phyloP scores from a whole-genome alignment of 2,888 invertebrate species.

The Deilephila porcellus region DNA sequence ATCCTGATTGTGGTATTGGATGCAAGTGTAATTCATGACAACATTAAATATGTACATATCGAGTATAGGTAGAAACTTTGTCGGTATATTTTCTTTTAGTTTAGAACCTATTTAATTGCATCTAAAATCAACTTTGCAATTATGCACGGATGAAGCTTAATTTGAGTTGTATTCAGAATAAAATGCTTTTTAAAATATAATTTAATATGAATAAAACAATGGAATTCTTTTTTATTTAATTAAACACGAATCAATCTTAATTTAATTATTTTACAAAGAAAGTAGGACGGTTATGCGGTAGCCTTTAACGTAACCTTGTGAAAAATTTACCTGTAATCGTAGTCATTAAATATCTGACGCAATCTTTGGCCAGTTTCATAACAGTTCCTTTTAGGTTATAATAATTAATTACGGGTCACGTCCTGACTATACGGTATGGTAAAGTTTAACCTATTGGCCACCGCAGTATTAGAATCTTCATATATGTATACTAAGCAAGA shows the following conservation, averaged over 20 bases:
- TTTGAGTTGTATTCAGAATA: too few relatives aligned
- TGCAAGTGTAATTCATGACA: neutral
- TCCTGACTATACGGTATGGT: neutral
- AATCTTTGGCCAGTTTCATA: slow-evolving; percentile 5
- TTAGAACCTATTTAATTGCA: too few relatives aligned
- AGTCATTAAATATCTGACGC: slow-evolving; percentile 11
- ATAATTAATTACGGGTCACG: neutral
- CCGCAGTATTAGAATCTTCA: neutral
- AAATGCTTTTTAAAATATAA: too few relatives aligned
- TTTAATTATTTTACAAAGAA: neutral
- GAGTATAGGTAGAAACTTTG: too few relatives aligned
- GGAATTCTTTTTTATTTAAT: neutral
- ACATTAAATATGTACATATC: too few relatives aligned
- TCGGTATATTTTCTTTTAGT: too few relatives aligned
- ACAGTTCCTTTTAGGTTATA: slow-evolving; percentile 3
- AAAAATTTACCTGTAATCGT: neutral
- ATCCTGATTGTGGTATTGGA: neutral
- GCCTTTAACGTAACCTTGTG: neutral
- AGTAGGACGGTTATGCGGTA: neutral
- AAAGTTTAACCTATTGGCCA: neutral
- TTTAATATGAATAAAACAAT: too few relatives aligned
- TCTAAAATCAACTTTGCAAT: neutral
- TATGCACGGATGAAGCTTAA: too few relatives aligned
- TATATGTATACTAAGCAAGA: neutral
- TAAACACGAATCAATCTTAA: neutral